Evolutionary conservation across 1,140 invertebrate genomes (phyloP).

Genomic region (Proctacanthus coquilletti): DNA sequence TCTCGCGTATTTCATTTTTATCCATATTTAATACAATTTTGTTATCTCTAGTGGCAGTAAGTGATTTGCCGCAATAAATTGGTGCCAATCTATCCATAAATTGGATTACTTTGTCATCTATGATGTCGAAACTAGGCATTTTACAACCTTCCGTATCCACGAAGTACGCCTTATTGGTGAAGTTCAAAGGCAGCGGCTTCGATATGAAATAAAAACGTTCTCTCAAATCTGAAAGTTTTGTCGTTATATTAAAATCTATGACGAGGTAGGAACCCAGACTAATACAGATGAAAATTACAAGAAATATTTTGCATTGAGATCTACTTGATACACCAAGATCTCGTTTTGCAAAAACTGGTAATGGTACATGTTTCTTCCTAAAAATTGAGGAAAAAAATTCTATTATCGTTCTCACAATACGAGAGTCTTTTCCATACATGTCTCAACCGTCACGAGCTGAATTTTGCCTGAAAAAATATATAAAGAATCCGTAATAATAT

Average conservation of each 20-base stretch:
- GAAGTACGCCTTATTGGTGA: constrained; percentile 30
- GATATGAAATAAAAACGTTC: constrained; percentile 24
- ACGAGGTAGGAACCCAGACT: constrained; percentile 25
- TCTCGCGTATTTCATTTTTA: constrained; percentile 38
- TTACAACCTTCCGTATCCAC: constrained; percentile 63
- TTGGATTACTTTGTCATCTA: constrained; percentile 38
- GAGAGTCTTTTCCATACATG: too few relatives aligned
- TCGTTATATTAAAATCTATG: constrained; percentile 23
- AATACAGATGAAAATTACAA: constrained; percentile 20
- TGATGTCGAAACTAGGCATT: constrained; percentile 59
- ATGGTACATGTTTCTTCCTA: too few relatives aligned
- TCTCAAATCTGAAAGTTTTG: constrained; percentile 15
- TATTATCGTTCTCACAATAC: too few relatives aligned
- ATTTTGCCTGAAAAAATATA: too few relatives aligned
- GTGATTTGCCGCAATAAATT: constrained; percentile 30
- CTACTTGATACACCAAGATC: too few relatives aligned
- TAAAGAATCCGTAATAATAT: too few relatives aligned
- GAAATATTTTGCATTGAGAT: constrained; percentile 24
- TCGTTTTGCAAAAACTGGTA: too few relatives aligned
- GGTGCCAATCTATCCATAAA: constrained; percentile 29
- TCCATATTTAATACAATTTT: constrained; percentile 40
- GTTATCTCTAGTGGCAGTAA: constrained; percentile 21
- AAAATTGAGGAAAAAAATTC: too few relatives aligned
- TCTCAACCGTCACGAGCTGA: too few relatives aligned
- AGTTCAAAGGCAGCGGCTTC: constrained; percentile 17